A percentile compares a stretch with the other conserved stretches of the same genome.
These are phyloP conservation scores for Stegodyphus mimosarum DNA, from an alignment of 1,140 invertebrate genomes.

Conservation along the genomic window DNA sequence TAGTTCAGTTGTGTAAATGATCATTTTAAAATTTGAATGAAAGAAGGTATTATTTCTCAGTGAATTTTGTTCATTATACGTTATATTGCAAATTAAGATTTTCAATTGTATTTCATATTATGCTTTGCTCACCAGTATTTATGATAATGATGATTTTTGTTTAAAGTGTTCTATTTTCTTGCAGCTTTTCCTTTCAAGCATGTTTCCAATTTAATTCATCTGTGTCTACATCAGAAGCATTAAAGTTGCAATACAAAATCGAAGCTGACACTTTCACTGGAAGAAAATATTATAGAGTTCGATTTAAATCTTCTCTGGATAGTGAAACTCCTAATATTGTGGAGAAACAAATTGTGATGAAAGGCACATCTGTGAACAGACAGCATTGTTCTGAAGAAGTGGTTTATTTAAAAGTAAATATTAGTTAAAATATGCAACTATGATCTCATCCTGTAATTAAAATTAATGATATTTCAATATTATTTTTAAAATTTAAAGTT, in stretches of 20 bases:
- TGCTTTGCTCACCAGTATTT: neutral
- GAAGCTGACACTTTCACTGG: conserved; percentile 82
- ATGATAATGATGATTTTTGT: neutral
- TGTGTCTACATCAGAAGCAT: conserved; percentile 38
- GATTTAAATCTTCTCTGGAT: conserved; percentile 71
- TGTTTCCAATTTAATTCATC: conserved; percentile 82
- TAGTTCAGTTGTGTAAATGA: too few relatives aligned
- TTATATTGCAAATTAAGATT: too few relatives aligned
- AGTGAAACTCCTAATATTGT: conserved; percentile 67
- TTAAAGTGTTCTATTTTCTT: conserved; percentile 63
- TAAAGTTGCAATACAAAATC: conserved; percentile 80
- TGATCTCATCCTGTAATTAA: too few relatives aligned
- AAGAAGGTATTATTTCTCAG: too few relatives aligned
- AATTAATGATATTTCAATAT: too few relatives aligned
- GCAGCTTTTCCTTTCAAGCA: conserved; percentile 83
- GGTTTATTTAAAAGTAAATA: conserved; percentile 37
- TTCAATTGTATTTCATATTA: neutral
- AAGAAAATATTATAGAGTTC: conserved; percentile 85
- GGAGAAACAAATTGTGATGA: conserved; percentile 65
- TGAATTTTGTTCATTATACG: too few relatives aligned
- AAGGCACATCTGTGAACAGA: conserved; percentile 17
- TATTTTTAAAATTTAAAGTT: too few relatives aligned
- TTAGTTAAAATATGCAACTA: neutral
- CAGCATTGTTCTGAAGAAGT: conserved; percentile 46
- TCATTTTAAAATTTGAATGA: too few relatives aligned